Conservation (phyloP, 2,113 vertebrate genomes). For the Zapornia atra region DNA sequence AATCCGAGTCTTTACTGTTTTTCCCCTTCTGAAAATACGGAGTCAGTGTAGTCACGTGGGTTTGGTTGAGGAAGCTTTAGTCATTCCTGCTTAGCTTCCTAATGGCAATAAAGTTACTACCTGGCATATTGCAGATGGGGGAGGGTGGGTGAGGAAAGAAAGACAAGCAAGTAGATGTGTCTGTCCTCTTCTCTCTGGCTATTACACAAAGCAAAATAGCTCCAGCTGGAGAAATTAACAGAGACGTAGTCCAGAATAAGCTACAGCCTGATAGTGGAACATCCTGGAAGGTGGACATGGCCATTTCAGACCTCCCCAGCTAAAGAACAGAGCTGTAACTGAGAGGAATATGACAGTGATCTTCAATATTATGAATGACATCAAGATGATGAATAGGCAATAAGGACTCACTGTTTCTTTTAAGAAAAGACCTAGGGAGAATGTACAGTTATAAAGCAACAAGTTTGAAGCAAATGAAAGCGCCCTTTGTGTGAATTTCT, state of each 20-base stretch:
- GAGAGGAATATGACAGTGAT: not conserved
- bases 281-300: not conserved
- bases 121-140: not conserved
- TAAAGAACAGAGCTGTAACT: not conserved
- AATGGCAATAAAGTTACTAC: not conserved
- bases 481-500: not conserved
- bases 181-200: not conserved
- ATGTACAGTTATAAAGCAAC: not conserved
- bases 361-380: not conserved
- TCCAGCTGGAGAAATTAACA: constrained; percentile 4
- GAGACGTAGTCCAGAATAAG: not conserved
- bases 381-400: not conserved
- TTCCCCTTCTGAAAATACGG: not conserved
- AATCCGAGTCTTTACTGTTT: not conserved
- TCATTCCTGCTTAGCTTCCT: not conserved
- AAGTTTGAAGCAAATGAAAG: not conserved
- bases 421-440: not conserved
- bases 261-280: not conserved
- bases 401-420: not conserved
- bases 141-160: not conserved
- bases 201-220: not conserved
- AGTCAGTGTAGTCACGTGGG: not conserved
- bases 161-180: not conserved
- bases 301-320: not conserved
- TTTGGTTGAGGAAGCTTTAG: not conserved